Evolutionary conservation across 2,797 vertebrate species (phyloP), one percentile per base, ranked within the genome.

Genomic region (Fratercula arctica): DNA sequence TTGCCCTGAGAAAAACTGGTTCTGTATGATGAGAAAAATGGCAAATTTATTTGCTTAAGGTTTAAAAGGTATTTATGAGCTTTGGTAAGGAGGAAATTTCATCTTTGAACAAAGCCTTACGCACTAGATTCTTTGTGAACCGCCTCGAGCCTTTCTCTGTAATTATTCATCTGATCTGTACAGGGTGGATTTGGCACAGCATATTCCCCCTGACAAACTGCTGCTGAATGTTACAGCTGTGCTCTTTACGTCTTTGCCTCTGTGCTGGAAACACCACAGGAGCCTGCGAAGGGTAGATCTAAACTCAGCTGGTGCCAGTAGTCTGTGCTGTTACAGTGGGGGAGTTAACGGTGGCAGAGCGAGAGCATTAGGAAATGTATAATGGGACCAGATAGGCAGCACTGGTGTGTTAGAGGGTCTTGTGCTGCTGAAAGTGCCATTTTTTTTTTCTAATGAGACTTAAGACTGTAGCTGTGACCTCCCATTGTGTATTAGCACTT

Each of bases 11-110:
- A 88, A 95, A 92, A 96, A 91, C 75, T 83, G 69, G 35, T 89
- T 95, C 92, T 89, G 73, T 89, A 14, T 1, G 9, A 57, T 0
- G 3, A 84, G 79, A 91, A 93, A 94, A 94, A 91, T 80, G 76
- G 64, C 60, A 54, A 76, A 69, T 94, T 92, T 96, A 83, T 97
- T 98, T 98, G 95, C 94, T 96, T 95, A 97, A 91, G 94, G 68
- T 95, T 98, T 97, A 95, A 91, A 96, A 94, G 89, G 64, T 91
- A 92, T 96, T 97, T 95, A 96, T 95, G 89, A 95, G 91, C 95
- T 97, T 97, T 95, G 92, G 85, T 82, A 53, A 96, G 91, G 92
- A 97, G 96, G 97, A 97, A 96, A 90, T 94, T 90, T 95, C 89
- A 59, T 88, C 96, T 97, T 67, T 50, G 68, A 97, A 88, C 89